Evolutionary conservation across 2,888 invertebrate species (phyloP), one percentile per base, ranked within the genome.

Genomic region (Gryllus longicercus): DNA sequence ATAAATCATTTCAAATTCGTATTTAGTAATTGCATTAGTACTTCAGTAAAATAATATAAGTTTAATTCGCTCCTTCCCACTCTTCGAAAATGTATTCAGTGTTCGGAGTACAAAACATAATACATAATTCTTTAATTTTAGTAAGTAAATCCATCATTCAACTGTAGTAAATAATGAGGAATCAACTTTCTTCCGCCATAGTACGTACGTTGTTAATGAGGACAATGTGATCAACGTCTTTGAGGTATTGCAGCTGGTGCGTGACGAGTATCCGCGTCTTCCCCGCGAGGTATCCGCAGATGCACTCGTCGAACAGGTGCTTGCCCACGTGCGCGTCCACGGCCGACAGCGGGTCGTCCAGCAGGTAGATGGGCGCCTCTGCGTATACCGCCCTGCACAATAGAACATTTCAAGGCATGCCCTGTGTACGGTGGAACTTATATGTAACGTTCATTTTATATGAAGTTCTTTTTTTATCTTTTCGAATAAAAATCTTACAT

Each of bases 341-440:
- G 0, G 95, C 95, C 74, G 94, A 94, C 49, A 96, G 87, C 0
- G 95, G 95, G 86, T 96, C 95, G 84, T 96, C 95, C 78, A 95
- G 86, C 76, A 95, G 87, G 85, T 95, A 95, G 74, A 95, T 90
- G 84, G 95, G 95, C 0, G 94, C 94, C 83, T 93, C 90, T 80
- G 86, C 87, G 85, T 95, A 95, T 76, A 95, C 89, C 2, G 94
- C 92, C 84, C 95, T 84, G 25, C n/a, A 82, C 77, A 74, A 50
- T 49, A 21, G 80, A 79, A 51, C 76, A 49, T 21, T 23, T 38
- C 38, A 8, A 8, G 5, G 38, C 8, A 38, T 11, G 74, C 11
- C 1, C 1, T 74, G 21, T 74, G 10, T 12, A 11, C 21, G 1
- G 10, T 74, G 14, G 8, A 11, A 12, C 18, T 74, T 11, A 74